Conservation (phyloP, 2,113 vertebrate species). For the Saguinus midas region DNA sequence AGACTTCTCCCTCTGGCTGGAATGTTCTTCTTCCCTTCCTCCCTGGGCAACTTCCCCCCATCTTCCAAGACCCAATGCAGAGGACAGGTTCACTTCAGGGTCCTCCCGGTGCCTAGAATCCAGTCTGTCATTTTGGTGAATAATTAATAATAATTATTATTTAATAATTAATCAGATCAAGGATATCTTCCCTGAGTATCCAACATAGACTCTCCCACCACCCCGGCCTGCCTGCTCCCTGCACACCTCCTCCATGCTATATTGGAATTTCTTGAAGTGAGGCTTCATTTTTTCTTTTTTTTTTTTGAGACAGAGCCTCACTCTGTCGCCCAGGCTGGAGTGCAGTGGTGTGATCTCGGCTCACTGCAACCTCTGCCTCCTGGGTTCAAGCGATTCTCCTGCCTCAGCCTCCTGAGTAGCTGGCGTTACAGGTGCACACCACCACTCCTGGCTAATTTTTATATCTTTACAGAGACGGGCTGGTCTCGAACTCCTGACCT, state of each 20-base stretch:
- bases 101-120: not conserved
- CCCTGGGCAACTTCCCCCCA: not conserved
- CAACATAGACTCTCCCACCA: no score
- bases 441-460: no score
- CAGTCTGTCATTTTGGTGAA: not conserved
- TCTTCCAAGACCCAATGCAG: not conserved
- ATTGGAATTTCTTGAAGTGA: not conserved
- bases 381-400: no score
- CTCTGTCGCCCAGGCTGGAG: no score
- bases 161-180: not conserved
- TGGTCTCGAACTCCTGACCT: no score
- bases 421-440: no score
- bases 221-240: not conserved
- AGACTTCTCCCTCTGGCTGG: not conserved
- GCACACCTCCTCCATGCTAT: not conserved
- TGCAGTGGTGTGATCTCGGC: no score
- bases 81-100: not conserved
- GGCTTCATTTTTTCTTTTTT: not conserved
- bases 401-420: no score
- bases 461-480: no score
- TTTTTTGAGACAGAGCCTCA: no score
- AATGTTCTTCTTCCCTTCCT: not conserved
- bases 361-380: no score
- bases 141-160: not conserved
- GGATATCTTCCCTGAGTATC: not conserved